Conservation (phyloP, 2,888 invertebrate genomes). For the Dasypolia templi region DNA sequence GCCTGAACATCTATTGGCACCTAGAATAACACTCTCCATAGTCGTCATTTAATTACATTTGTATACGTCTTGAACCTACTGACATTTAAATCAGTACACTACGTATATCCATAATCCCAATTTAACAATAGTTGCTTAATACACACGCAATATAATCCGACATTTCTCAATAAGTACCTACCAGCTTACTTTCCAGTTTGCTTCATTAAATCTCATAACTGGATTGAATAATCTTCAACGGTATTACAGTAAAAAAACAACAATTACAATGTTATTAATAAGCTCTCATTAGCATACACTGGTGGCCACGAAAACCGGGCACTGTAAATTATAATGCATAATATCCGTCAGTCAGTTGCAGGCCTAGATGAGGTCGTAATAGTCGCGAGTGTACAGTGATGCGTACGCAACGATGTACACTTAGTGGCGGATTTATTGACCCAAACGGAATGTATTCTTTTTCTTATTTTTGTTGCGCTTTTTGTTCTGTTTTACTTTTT, state of each 20-base stretch:
- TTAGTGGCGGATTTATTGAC: constrained; percentile 55
- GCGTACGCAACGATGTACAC: constrained; percentile 52
- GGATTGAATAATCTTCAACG: constrained; percentile 67
- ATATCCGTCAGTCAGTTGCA: constrained; percentile 44
- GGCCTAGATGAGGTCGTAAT: constrained; percentile 43
- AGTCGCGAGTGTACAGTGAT: constrained; percentile 28
- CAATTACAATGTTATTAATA: constrained; percentile 63
- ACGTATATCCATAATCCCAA: constrained; percentile 27
- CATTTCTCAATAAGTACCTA: constrained; percentile 63
- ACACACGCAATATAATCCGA: constrained; percentile 46
- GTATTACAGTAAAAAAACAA: constrained; percentile 52
- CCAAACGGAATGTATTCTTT: constrained; percentile 19
- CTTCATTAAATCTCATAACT: constrained; percentile 67
- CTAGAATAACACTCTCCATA: not conserved
- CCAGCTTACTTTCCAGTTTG: constrained; percentile 56
- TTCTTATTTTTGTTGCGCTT: not conserved
- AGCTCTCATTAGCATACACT: constrained; percentile 54
- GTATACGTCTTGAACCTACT: not conserved
- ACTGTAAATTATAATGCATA: constrained; percentile 53
- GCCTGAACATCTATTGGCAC: too few species aligned
- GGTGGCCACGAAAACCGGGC: constrained; percentile 49
- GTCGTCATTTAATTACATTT: not conserved
- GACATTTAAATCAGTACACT: constrained; percentile 13
- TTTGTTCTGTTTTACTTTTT: constrained; percentile 10
- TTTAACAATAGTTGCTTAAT: constrained; percentile 37